These are phyloP conservation scores for Herminia tarsipennalis DNA, from an alignment of 2,888 invertebrate genomes.

Conservation along the genomic window DNA sequence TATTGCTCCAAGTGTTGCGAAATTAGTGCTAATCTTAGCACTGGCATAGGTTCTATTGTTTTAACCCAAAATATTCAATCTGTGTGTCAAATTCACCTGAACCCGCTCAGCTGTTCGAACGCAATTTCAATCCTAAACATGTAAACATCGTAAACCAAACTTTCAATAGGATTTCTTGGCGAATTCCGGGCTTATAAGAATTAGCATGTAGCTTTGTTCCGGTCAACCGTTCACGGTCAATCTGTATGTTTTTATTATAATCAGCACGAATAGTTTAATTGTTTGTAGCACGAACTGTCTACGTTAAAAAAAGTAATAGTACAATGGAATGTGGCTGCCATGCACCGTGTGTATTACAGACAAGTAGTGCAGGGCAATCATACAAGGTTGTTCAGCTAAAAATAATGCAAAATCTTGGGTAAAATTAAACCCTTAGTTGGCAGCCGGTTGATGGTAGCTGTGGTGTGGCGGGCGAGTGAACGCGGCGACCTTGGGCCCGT, in stretches of 20 bases:
- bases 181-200: no score
- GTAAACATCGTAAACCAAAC: no score
- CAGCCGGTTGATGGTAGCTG: slow-evolving; percentile 48
- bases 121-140: no score
- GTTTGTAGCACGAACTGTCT: slow-evolving; percentile 17
- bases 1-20: no score
- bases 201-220: no score
- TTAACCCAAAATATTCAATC: no score
- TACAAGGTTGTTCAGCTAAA: slow-evolving; percentile 34
- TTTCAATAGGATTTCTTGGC: no score
- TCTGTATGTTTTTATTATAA: background rate
- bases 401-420: slow-evolving; percentile 48
- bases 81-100: no score
- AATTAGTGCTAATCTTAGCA: no score
- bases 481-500: slow-evolving; percentile 82
- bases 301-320: slow-evolving; percentile 25
- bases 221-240: no score
- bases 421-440: slow-evolving; percentile 50
- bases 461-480: slow-evolving; percentile 63
- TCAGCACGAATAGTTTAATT: slow-evolving; percentile 21
- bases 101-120: no score
- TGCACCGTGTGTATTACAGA: slow-evolving; percentile 25
- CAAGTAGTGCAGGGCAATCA: slow-evolving; percentile 27
- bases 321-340: slow-evolving; percentile 27
- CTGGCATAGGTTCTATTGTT: no score